Conservation (phyloP, 1,140 invertebrate genomes). For the Tetranychus urticae region DNA sequence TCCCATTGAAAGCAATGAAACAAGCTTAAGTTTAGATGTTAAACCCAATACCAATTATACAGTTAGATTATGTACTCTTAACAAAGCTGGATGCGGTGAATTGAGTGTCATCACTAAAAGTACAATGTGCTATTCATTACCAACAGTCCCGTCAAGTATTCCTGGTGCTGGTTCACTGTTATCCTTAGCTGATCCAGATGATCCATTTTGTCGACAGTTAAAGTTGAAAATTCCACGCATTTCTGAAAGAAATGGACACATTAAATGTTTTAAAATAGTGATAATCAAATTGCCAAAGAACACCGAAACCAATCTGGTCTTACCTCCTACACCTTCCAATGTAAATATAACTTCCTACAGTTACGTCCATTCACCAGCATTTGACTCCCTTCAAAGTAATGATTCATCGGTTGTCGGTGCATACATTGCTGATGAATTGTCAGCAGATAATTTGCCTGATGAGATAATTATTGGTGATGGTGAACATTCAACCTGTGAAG, state of each 20-base stretch:
- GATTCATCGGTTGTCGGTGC: conserved; percentile 9
- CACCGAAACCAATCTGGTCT: neutral
- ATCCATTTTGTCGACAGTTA: conserved; percentile 3
- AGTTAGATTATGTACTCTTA: conserved; percentile 10
- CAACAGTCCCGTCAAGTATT: conserved; percentile 7
- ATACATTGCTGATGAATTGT: conserved; percentile 15
- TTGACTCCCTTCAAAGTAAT: neutral
- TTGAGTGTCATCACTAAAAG: conserved; percentile 1
- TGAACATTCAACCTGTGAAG: neutral
- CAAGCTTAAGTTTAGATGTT: conserved; percentile 9
- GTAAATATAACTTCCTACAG: conserved; percentile 14
- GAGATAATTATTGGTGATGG: conserved; percentile 10
- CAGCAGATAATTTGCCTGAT: conserved; percentile 2
- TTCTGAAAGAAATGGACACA: conserved; percentile 55
- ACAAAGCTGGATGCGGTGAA: conserved; percentile 13
- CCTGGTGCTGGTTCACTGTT: conserved; percentile 6
- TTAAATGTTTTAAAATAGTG: conserved; percentile 20
- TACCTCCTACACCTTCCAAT: conserved; percentile 7
- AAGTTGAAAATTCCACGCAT: conserved; percentile 33
- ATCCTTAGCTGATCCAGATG: conserved; percentile 2
- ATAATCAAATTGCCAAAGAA: conserved; percentile 10
- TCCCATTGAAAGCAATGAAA: conserved; percentile 8
- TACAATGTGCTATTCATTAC: conserved; percentile 8
- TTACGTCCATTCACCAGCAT: conserved; percentile 7
- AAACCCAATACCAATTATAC: conserved; percentile 19